Evolutionary conservation across 23 tunicate species (phyloP).

Genomic region (Trididemnum nubilum): DNA sequence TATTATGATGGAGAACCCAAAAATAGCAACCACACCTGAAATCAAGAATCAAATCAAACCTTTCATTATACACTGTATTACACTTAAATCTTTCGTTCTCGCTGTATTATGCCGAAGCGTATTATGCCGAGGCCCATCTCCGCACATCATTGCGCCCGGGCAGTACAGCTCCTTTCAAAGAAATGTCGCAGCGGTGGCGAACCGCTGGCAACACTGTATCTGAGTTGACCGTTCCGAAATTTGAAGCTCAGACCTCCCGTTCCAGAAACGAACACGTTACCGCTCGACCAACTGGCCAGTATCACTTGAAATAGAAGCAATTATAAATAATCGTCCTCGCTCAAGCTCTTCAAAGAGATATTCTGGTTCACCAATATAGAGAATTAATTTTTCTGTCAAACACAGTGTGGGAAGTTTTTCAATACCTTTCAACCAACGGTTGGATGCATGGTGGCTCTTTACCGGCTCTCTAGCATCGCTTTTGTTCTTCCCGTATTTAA

Average conservation of each 20-base stretch:
- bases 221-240: not conserved
- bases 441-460: conserved; percentile 44
- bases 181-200: not conserved
- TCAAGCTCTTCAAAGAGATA: too few species aligned
- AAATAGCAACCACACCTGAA: conserved; percentile 68
- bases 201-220: not conserved
- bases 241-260: not conserved
- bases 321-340: too few species aligned
- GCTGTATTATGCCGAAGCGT: too few species aligned
- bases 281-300: too few species aligned
- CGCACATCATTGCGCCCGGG: too few species aligned
- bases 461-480: conserved; percentile 11
- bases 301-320: too few species aligned
- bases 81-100: too few species aligned
- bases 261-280: not conserved
- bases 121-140: too few species aligned
- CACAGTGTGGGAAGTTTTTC: not conserved
- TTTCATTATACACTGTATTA: too few species aligned
- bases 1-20: conserved; percentile 81
- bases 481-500: conserved; percentile 14
- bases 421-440: conserved; percentile 58
- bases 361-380: too few species aligned
- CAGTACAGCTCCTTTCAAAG: too few species aligned
- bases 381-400: too few species aligned
- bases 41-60: not conserved